Evolutionary conservation across 2,797 vertebrate genomes (phyloP), one percentile per base, ranked within the genome.

Genomic region (Dallia pectoralis): DNA sequence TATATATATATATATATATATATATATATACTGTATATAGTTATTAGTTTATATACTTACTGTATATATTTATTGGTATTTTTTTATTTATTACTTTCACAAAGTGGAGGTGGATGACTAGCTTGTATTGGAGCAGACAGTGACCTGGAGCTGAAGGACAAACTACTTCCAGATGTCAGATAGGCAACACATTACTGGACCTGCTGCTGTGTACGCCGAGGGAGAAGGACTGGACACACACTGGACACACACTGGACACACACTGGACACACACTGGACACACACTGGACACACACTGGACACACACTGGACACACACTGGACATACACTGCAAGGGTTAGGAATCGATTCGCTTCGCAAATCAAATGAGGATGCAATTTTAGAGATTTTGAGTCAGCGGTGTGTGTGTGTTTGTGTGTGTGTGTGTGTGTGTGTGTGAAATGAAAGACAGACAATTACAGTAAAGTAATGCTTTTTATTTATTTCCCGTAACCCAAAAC

Each of bases 111-210:
- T 70, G 84, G 87, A 86, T 81, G 70, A 77, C 73, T 44, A 74
- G 82, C 79, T 81, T 87, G 79, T 85, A 91, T 89, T 89, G 89
- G 87, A 83, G 77, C 80, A 89, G 88, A 90, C 89, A 88, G 76
- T 88, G 88, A 89, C 88, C 89, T 89, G 84, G 86, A 87, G 81
- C 71, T 22, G 74, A 16, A 82, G 74, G 70, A 33, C 87, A 82
- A 89, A 92, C 59, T 86, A 86, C 77, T 90, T 91, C 91, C 91
- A 92, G 91, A 92, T 92, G 89, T 88, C 86, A 89, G 53, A 27
- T n/a, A 25, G 89, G 87, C 89, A 89, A 56, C 83, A 80, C 78
- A 63, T 79, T 82, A 78, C 84, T 76, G 72, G 53, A 25, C 6
- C 76, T 82, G 84, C 82, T 49, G 79, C 74, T 9, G 30, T 68